phyloP scores from a whole-genome alignment of 2,888 invertebrate species.

The Peribatodes rhomboidaria region DNA sequence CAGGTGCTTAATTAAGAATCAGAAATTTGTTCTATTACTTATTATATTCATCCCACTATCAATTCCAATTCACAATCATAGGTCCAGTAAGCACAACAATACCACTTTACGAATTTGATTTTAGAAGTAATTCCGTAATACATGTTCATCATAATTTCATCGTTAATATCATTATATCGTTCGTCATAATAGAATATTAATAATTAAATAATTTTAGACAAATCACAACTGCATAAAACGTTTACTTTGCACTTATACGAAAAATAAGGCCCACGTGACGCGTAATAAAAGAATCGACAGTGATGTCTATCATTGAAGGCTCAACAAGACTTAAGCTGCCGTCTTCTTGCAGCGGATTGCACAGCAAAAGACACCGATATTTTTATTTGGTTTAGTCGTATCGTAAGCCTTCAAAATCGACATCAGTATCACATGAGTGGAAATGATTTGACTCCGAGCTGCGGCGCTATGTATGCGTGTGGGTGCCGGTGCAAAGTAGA shows the following conservation, averaged over 20 bases:
- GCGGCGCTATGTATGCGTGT: not conserved
- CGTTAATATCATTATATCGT: no score
- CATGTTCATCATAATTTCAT: not conserved
- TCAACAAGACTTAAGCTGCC: not conserved
- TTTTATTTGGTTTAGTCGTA: not conserved
- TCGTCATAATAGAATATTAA: no score
- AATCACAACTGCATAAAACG: constrained; percentile 37
- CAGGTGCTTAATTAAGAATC: no score
- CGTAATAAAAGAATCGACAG: not conserved
- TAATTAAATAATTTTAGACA: no score
- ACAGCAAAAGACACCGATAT: not conserved
- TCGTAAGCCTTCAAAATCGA: not conserved
- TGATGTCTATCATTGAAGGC: not conserved
- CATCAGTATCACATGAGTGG: not conserved
- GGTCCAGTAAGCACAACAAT: no score
- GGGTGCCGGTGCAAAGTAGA: constrained; percentile 42
- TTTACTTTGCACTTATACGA: constrained; percentile 43
- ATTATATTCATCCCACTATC: no score
- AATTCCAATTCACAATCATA: no score
- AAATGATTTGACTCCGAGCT: not conserved
- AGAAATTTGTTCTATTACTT: not conserved
- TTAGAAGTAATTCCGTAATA: constrained; percentile 11
- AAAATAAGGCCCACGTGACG: constrained; percentile 1
- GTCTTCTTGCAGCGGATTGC: not conserved
- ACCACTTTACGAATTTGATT: no score